Conservation (phyloP, 2,888 invertebrate genomes). For the Dyspetes luteomarginatus region DNA sequence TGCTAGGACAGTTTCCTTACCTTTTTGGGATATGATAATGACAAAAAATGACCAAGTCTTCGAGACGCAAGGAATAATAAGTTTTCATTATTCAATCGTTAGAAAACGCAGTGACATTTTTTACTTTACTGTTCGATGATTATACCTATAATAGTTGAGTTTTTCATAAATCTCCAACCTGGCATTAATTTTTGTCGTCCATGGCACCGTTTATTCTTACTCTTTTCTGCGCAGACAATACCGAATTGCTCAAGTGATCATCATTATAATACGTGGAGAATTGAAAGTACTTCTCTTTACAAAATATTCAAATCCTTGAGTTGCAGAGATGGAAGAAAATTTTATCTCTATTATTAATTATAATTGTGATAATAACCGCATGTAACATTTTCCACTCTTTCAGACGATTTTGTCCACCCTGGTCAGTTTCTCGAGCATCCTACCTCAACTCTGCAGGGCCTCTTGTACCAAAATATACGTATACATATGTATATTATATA, state of each 20-base stretch:
- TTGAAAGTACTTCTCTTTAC: background rate
- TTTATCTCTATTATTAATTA: background rate
- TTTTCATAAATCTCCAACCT: background rate
- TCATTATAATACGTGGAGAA: background rate
- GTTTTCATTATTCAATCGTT: slow-evolving; percentile 12
- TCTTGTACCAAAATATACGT: slow-evolving; percentile 5
- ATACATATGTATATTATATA: background rate
- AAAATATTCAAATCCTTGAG: background rate
- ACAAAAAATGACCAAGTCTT: background rate
- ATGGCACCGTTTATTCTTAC: background rate
- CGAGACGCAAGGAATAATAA: slow-evolving; percentile 16
- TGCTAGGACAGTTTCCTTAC: slow-evolving; percentile 2
- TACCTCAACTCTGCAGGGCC: background rate
- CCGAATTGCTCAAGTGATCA: slow-evolving; percentile 21
- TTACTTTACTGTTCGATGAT: background rate
- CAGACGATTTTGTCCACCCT: slow-evolving; percentile 27
- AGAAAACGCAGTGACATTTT: background rate
- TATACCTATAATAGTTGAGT: background rate
- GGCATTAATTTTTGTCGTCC: too few species aligned
- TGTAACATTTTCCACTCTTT: slow-evolving; percentile 29
- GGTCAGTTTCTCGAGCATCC: slow-evolving; percentile 34
- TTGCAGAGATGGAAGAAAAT: background rate
- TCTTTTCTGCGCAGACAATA: background rate
- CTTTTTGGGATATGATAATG: slow-evolving; percentile 4
- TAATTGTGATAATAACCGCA: slow-evolving; percentile 16